Percentiles rank a stretch among this genome's conserved stretches.
Conservation (phyloP, 1,140 invertebrate genomes). For the Saxidomus purpurata region DNA sequence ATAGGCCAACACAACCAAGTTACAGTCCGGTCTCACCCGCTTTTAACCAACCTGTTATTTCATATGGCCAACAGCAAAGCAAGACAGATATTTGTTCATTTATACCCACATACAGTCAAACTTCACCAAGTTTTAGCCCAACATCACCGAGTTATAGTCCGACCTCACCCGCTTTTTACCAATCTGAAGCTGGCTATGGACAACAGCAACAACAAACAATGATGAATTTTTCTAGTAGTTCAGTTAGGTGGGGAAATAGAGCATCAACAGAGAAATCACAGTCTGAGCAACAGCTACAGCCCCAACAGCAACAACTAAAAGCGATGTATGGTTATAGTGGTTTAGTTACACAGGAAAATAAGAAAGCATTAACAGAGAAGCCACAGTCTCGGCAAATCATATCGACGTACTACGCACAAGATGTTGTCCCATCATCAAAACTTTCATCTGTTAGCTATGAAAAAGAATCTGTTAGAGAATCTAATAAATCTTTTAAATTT, state of each 20-base stretch:
- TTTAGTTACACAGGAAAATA: background rate
- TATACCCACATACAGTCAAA: background rate
- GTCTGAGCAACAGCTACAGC: too few species aligned
- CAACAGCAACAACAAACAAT: background rate
- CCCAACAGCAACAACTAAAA: too few species aligned
- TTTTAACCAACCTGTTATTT: too few species aligned
- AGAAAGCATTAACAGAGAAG: background rate
- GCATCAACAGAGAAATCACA: too few species aligned
- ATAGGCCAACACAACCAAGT: background rate
- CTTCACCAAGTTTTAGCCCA: background rate
- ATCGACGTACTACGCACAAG: background rate
- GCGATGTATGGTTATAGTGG: too few species aligned
- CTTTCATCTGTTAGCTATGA: background rate
- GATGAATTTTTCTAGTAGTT: too few species aligned
- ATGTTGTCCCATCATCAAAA: background rate
- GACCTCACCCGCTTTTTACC: background rate
- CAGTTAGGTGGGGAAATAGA: too few species aligned
- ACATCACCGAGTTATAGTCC: background rate
- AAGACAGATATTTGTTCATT: too few species aligned
- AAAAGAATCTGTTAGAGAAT: background rate
- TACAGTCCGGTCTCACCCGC: background rate
- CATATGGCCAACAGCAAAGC: too few species aligned
- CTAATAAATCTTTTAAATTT: background rate
- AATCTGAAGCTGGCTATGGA: background rate
- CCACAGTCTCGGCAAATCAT: background rate